These are phyloP conservation scores for Crotophaga sulcirostris DNA, from an alignment of 2,113 vertebrate species.

Conservation along the genomic window DNA sequence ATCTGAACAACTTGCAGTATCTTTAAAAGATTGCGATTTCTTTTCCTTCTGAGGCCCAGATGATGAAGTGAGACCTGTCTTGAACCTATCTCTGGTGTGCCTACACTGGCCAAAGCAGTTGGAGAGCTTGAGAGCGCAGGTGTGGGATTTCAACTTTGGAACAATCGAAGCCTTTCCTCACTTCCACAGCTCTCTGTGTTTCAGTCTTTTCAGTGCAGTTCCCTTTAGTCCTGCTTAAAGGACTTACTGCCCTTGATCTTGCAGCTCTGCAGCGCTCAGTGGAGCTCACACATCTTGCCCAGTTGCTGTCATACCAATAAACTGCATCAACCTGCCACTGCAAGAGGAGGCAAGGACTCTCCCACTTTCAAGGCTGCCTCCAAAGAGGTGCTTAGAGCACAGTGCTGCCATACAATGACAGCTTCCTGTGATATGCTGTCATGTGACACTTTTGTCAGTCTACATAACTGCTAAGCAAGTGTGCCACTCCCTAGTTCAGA, in stretches of 20 bases:
- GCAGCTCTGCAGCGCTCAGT: neutral
- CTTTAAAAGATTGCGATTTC: neutral
- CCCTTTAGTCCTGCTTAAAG: neutral
- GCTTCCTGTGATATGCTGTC: rapidly evolving
- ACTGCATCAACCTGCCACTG: neutral
- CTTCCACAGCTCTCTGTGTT: rapidly evolving
- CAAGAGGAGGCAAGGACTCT: neutral
- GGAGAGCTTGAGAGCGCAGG: neutral
- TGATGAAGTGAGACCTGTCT: neutral
- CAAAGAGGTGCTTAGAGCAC: neutral
- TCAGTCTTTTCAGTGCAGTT: neutral
- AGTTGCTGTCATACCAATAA: neutral
- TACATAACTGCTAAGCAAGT: rapidly evolving
- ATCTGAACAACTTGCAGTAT: neutral
- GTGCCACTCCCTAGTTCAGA: neutral
- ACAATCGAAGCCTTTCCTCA: neutral
- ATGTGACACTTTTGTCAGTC: neutral
- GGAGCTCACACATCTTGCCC: neutral
- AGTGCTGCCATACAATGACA: neutral
- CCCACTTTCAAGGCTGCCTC: neutral
- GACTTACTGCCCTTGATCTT: neutral
- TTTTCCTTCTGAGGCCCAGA: neutral
- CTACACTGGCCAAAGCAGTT: neutral
- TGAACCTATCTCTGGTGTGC: neutral
- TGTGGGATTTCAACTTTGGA: neutral